Conservation (phyloP, 53 echinoderm and acorn worm genomes). For the Mesocentrotus franciscanus region DNA sequence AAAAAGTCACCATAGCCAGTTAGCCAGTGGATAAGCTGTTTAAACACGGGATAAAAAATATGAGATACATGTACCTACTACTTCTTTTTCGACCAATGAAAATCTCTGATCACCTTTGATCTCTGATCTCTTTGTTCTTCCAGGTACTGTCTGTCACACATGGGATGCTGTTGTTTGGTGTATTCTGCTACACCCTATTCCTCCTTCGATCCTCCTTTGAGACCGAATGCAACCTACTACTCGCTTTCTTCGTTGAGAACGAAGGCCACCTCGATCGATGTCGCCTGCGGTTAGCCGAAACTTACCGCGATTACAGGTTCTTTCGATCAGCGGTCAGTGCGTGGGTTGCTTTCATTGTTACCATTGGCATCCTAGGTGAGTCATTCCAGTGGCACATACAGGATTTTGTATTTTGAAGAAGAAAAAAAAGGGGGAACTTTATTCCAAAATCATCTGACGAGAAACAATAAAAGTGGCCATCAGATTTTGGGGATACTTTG, state of each 20-base stretch:
- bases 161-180: conserved; percentile 66
- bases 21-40: not conserved
- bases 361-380: conserved; percentile 75
- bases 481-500: too few species aligned
- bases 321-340: conserved; percentile 59
- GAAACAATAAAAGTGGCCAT: too few species aligned
- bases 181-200: conserved; percentile 75
- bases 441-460: too few species aligned
- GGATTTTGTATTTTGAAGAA: too few species aligned
- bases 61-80: not conserved
- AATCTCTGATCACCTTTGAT: not conserved
- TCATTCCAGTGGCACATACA: not conserved
- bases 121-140: not conserved
- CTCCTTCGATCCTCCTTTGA: conserved; percentile 74
- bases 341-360: conserved; percentile 76
- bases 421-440: too few species aligned
- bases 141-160: conserved; percentile 23
- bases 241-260: conserved; percentile 73
- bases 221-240: conserved; percentile 76
- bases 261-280: conserved; percentile 75
- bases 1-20: too few species aligned
- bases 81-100: not conserved
- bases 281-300: conserved; percentile 75
- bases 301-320: conserved; percentile 73
- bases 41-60: not conserved